Percentiles rank a stretch among this genome's conserved stretches.
Evolutionary conservation across 2,888 invertebrate species (phyloP).

Genomic region (Ennomos quercinarius): DNA sequence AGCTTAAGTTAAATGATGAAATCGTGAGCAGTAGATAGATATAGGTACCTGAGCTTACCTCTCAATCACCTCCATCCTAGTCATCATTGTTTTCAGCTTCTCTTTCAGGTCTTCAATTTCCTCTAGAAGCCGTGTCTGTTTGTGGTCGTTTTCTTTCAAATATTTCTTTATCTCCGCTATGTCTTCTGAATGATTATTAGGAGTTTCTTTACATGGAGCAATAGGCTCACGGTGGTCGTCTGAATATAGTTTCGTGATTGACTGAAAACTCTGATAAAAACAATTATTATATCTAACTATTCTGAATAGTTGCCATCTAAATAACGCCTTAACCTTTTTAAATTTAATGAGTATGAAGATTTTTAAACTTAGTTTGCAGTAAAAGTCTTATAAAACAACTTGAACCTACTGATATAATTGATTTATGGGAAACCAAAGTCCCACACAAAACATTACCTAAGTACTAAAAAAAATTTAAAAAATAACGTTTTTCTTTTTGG

Average conservation of each 20-base stretch:
- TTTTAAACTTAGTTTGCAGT: no score
- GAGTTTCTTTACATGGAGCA: constrained; percentile 38
- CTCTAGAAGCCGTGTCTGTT: constrained; percentile 57
- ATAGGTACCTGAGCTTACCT: constrained; percentile 75
- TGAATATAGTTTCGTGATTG: constrained; percentile 69
- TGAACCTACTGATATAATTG: no score
- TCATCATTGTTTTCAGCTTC: constrained; percentile 64
- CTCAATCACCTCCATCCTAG: constrained; percentile 70
- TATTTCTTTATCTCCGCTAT: constrained; percentile 57
- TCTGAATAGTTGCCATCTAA: constrained; percentile 5
- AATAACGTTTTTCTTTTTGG: no score
- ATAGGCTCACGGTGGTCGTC: constrained; percentile 64
- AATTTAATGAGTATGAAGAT: background rate
- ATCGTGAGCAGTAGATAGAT: constrained; percentile 36
- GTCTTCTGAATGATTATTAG: constrained; percentile 49
- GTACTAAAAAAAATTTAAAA: no score
- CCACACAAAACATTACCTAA: no score
- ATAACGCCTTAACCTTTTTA: background rate
- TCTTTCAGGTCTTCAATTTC: constrained; percentile 68
- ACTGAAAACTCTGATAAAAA: constrained; percentile 68
- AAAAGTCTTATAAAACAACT: no score
- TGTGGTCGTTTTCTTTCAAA: constrained; percentile 62
- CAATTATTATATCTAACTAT: constrained; percentile 2
- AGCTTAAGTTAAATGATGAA: background rate
- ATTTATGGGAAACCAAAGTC: no score